Evolutionary conservation across 2,113 vertebrate genomes (phyloP), one percentile per base, ranked within the genome.

Genomic region (Lepus timidus): DNA sequence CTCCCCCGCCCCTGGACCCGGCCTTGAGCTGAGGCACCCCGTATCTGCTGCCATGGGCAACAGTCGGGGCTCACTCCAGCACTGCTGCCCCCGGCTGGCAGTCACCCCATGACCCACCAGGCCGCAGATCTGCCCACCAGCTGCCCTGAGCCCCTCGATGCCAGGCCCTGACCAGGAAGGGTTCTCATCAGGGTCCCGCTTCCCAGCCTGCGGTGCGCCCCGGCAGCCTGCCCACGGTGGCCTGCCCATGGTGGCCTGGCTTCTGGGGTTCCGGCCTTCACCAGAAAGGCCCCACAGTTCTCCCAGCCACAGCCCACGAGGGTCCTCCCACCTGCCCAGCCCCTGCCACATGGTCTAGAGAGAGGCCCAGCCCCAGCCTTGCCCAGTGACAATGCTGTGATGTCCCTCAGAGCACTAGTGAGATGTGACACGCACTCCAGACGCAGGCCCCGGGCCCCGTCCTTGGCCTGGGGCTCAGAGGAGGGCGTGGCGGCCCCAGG

Each of bases 341-440:
- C 67, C 23, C 4, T 29, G 22, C 70, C 27, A 27, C 9, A 4
- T 10, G 9, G 7, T 31, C 68, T 82, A 9, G 36, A 87, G 76
- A 85, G 10, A 23, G 3, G 49, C 33, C 39, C 1, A 12, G 31
- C 4, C 10, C 9, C 1, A 6, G 52, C 14, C 25, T 31, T 51
- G 68, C 9, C 27, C 19, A 1, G 2, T 20, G 36, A 20, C 6
- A 25, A 29, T 25, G 12, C 85, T 96, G 84, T 0, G 58, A 91
- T 97, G 96, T 90, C 96, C 96, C 95, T 96, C 93, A 90, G 85
- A 67, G 58, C 94, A 89, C 96, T 97, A 95, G 79, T 96, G 95
- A 94, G 83, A 96, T 95, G 90, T 95, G 79, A 95, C 84, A 51
- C 64, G 91, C 94, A 23, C 83, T 90, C 95, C 68, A 92, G 88